Percentiles rank a stretch among this genome's conserved stretches.
Conservation (phyloP, 2,797 vertebrate species). For the Fringilla coelebs region DNA sequence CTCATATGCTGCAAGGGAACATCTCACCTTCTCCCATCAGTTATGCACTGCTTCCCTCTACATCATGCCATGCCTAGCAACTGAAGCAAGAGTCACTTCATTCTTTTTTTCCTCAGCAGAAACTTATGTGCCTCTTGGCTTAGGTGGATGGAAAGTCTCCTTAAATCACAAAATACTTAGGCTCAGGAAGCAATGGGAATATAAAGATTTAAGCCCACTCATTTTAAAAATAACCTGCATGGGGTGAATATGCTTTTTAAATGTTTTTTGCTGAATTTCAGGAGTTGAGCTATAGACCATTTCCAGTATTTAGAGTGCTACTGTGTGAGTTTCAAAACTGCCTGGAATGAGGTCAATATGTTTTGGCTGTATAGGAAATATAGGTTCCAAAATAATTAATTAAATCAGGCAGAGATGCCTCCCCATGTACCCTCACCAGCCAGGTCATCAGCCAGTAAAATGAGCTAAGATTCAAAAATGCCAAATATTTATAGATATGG, state of each 20-base stretch:
- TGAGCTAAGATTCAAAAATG: neutral
- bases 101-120: neutral
- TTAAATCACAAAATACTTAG: slow-evolving; percentile 6
- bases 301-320: neutral
- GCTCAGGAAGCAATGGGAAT: neutral
- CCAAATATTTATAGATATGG: neutral
- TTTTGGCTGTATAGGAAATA: neutral
- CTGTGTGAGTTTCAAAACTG: neutral
- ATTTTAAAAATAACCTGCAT: neutral
- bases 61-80: neutral
- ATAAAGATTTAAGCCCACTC: neutral
- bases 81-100: neutral
- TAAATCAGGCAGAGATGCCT: neutral
- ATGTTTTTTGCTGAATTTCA: neutral
- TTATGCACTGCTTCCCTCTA: slow-evolving; percentile 14
- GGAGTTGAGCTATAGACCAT: neutral
- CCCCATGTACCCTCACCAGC: neutral
- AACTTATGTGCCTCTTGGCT: slow-evolving; percentile 4
- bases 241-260: neutral
- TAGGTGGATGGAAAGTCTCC: neutral
- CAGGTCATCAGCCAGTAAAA: neutral
- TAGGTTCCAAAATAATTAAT: neutral
- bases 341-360: neutral
- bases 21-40: slow-evolving; percentile 26
- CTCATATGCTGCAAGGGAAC: neutral